Percentiles rank a stretch among this genome's conserved stretches.
These are phyloP conservation scores for Gnatocerus cornutus DNA, from an alignment of 2,888 invertebrate species.

Conservation along the genomic window DNA sequence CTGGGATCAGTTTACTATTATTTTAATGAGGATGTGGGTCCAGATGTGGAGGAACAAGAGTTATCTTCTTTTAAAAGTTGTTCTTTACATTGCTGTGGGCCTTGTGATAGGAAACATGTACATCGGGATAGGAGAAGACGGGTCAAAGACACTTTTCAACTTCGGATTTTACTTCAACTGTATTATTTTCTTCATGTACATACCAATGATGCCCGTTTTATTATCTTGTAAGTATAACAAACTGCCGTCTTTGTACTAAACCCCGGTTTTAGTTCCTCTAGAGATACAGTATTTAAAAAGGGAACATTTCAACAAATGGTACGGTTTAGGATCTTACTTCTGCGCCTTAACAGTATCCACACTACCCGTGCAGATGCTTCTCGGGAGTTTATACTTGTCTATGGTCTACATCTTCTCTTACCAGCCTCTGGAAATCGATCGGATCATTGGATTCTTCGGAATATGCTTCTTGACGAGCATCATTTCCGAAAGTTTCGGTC, in stretches of 20 bases:
- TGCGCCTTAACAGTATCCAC: conserved; percentile 82
- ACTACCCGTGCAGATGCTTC: conserved; percentile 81
- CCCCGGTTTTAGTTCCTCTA: conserved; percentile 79
- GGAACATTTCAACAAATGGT: conserved; percentile 92
- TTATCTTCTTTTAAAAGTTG: conserved; percentile 81
- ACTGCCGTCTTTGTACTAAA: not conserved
- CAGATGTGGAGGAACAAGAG: conserved; percentile 85
- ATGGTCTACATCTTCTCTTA: conserved; percentile 84
- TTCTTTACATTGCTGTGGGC: conserved; percentile 80
- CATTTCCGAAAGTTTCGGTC: conserved; percentile 86
- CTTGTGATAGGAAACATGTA: conserved; percentile 82
- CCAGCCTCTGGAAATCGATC: conserved; percentile 82
- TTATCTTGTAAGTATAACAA: conserved; percentile 80
- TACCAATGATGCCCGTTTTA: conserved; percentile 88
- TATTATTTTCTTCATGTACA: conserved; percentile 85
- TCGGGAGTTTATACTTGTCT: conserved; percentile 79
- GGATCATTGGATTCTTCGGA: conserved; percentile 80
- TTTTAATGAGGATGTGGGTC: conserved; percentile 81
- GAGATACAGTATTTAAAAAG: conserved; percentile 85
- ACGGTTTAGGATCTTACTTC: conserved; percentile 85
- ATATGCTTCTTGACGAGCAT: conserved; percentile 82
- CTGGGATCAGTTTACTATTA: conserved; percentile 78
- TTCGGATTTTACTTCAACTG: conserved; percentile 89
- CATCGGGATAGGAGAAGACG: conserved; percentile 84
- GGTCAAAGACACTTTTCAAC: conserved; percentile 87